phyloP scores from a whole-genome alignment of 2,113 vertebrate species.

The Bungarus multicinctus region DNA sequence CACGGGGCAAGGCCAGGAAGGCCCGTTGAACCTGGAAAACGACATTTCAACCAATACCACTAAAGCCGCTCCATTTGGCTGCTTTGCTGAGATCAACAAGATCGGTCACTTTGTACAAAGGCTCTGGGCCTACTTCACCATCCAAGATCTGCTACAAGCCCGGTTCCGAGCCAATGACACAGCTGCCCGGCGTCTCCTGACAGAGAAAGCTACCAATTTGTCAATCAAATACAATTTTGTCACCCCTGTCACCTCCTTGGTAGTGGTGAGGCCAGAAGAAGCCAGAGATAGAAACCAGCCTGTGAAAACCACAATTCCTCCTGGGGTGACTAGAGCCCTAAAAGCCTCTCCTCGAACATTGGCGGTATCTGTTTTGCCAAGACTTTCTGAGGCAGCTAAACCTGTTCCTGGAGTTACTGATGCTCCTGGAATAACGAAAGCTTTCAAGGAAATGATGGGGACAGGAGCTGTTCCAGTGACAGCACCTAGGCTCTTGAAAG shows the following conservation, averaged over 20 bases:
- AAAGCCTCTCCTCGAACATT: neutral
- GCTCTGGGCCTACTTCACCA: constrained; percentile 83
- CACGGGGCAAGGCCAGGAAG: constrained; percentile 51
- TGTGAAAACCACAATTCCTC: neutral
- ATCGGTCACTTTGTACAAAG: constrained; percentile 70
- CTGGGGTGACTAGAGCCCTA: neutral
- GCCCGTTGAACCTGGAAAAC: constrained; percentile 58
- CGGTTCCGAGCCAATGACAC: constrained; percentile 69
- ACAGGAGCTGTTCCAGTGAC: neutral
- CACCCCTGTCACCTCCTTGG: constrained; percentile 80
- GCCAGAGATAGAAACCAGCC: neutral
- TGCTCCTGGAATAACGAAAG: neutral
- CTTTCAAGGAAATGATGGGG: neutral
- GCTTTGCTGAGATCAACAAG: constrained; percentile 42
- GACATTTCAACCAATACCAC: constrained; percentile 62
- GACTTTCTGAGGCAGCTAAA: constrained; percentile 38
- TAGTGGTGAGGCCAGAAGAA: constrained; percentile 75
- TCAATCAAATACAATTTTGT: constrained; percentile 84
- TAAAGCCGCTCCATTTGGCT: constrained; percentile 46
- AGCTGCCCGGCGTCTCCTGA: constrained; percentile 62
- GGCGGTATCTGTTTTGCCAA: neutral
- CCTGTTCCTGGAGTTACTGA: neutral
- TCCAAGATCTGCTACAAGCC: constrained; percentile 75
- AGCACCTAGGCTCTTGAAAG: neutral
- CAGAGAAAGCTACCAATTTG: constrained; percentile 77